Base-by-base conservation (phyloP, 2,797 vertebrate genomes). In the Selene dorsalis region DNA sequence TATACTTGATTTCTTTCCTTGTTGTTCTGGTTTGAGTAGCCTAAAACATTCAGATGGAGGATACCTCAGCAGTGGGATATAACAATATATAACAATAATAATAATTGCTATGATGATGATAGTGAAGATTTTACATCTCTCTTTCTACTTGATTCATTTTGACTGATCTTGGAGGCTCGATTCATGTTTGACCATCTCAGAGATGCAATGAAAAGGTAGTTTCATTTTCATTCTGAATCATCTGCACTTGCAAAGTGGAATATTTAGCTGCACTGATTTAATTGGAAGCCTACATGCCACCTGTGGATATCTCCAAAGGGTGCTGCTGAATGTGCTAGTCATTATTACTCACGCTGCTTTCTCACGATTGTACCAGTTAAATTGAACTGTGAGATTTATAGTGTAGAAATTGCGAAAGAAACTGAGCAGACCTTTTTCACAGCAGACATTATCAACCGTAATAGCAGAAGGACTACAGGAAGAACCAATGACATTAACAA, bases 251-350 rank as follows among this genome's bases (percentile, higher is more conserved):
- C 69, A 59, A 78, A 75, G 11, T 52, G 38, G 62, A 68, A 77
- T 72, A 64, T 73, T 75, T 39, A 30, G 70, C 60, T 75, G 67
- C n/a, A 60, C 72, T 58, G 53, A 65, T 84, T 77, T 82, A 81
- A 85, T 84, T 79, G 68, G 76, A 43, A 65, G 64, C 60, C 47
- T 66, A 24, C 43, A 39, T 69, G 72, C 72, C 78, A 84, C 86
- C 84, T 85, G 75, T 86, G 78, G 70, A 73, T 86, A 50, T 56
- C 50, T 73, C 72, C 70, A 57, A 75, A 84, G 64, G 57, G 45
- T 68, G 28, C 65, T 50, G 61, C 60, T 71, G 63, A 79, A 77
- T 65, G 52, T 70, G 41, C 66, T 60, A 75, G 64, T 71, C 65
- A 45, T 76, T 79, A 75, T 84, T 69, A 74, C 69, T 83, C 55